These are phyloP conservation scores for Elmis aenea DNA, from an alignment of 2,888 invertebrate species.

Conservation along the genomic window DNA sequence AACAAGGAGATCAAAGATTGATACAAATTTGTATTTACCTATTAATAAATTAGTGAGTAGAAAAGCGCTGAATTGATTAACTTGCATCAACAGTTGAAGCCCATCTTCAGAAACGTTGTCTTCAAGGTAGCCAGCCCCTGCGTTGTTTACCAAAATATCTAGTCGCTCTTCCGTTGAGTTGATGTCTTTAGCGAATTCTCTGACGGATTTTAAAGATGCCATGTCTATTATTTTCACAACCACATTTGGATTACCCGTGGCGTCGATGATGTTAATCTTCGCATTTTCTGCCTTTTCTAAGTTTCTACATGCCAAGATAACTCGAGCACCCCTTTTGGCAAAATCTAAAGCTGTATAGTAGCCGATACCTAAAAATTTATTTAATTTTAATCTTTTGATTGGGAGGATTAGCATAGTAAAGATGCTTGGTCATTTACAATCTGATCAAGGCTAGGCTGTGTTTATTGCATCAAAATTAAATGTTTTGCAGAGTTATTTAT, in stretches of 20 bases:
- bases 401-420: too few species aligned
- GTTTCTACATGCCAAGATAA: slow-evolving; percentile 52
- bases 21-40: too few species aligned
- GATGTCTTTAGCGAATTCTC: slow-evolving; percentile 57
- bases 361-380: slow-evolving; percentile 41
- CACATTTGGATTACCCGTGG: slow-evolving; percentile 38
- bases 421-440: too few species aligned
- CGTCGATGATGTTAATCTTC: slow-evolving; percentile 26
- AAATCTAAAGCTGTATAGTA: slow-evolving; percentile 43
- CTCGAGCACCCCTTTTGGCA: slow-evolving; percentile 49
- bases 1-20: neutral
- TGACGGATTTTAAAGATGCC: slow-evolving; percentile 51
- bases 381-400: too few species aligned
- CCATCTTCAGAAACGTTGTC: slow-evolving; percentile 55
- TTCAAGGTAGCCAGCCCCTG: slow-evolving; percentile 51
- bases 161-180: slow-evolving; percentile 50
- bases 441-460: too few species aligned
- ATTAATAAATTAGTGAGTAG: slow-evolving; percentile 60
- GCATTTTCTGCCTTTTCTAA: slow-evolving; percentile 21
- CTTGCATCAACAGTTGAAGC: slow-evolving; percentile 52
- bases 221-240: slow-evolving; percentile 48
- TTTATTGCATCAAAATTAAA: too few species aligned
- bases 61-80: slow-evolving; percentile 32
- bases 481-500: too few species aligned
- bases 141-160: slow-evolving; percentile 62